Evolutionary conservation across 2,797 vertebrate genomes (phyloP).

Genomic region (Peromyscus aztecus): DNA sequence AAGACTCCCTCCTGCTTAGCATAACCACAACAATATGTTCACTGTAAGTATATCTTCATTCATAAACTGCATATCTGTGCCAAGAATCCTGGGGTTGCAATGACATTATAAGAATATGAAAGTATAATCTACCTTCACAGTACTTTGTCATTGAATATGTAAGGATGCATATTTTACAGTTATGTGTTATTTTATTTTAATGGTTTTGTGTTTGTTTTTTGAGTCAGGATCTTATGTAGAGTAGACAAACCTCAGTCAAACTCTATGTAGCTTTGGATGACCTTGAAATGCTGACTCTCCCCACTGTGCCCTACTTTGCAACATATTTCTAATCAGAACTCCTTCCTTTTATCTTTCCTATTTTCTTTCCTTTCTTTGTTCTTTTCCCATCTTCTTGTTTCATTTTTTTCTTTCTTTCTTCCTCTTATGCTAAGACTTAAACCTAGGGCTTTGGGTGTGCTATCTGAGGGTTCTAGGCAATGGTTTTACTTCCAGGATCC

Average conservation of each 20-base stretch:
- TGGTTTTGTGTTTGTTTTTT: neutral
- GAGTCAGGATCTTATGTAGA: too few relatives aligned
- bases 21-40: neutral
- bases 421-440: too few relatives aligned
- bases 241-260: neutral
- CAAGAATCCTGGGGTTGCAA: slow-evolving; percentile 44
- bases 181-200: neutral
- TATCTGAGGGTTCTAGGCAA: neutral
- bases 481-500: neutral
- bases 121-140: neutral
- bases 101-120: neutral
- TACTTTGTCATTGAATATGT: neutral
- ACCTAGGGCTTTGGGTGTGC: neutral
- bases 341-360: neutral
- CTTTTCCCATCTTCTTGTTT: neutral
- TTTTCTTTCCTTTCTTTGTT: neutral
- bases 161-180: neutral
- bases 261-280: neutral
- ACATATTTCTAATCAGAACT: neutral
- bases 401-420: neutral
- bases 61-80: neutral
- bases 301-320: neutral
- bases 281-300: neutral
- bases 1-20: neutral
- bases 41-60: slow-evolving; percentile 26